phyloP scores from a whole-genome alignment of 2,113 vertebrate genomes.

The Odobenus rosmarus region DNA sequence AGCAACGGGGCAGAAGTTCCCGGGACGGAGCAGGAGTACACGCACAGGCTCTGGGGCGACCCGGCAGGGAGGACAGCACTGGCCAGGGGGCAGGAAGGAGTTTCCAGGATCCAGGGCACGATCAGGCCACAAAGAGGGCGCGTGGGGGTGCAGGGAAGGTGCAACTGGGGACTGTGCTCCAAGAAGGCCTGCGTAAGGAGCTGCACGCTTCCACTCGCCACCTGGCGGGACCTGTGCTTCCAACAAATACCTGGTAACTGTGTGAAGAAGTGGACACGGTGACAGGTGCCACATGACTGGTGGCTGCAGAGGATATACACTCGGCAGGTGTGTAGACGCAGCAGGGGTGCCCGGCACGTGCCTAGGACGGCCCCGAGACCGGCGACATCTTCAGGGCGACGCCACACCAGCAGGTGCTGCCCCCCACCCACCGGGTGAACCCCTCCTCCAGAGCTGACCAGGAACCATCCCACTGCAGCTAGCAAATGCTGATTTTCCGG shows the following conservation, averaged over 20 bases:
- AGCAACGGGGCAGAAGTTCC: too few species aligned
- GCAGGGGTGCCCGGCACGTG: neutral
- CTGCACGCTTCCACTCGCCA: fast-evolving
- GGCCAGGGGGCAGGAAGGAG: fast-evolving
- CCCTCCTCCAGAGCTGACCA: too few species aligned
- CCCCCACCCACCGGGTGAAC: neutral
- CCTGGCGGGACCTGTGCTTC: fast-evolving
- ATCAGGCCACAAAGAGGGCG: neutral
- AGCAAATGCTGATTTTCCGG: neutral
- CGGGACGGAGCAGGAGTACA: neutral
- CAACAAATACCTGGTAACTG: fast-evolving
- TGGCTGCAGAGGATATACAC: neutral
- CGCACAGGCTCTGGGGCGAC: neutral
- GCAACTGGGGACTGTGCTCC: fast-evolving
- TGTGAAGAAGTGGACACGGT: fast-evolving
- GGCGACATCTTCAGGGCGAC: fast-evolving
- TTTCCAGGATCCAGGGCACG: neutral
- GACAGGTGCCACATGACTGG: fast-evolving
- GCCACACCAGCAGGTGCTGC: fast-evolving
- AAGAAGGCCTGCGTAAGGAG: fast-evolving
- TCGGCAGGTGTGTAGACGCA: fast-evolving
- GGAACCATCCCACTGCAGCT: fast-evolving
- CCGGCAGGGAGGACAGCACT: neutral
- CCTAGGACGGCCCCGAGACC: neutral
- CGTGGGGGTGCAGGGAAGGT: neutral